A percentile compares a stretch with the other conserved stretches of the same genome.
phyloP scores from a whole-genome alignment of 2,113 vertebrate genomes.

The Heterochromis multidens region DNA sequence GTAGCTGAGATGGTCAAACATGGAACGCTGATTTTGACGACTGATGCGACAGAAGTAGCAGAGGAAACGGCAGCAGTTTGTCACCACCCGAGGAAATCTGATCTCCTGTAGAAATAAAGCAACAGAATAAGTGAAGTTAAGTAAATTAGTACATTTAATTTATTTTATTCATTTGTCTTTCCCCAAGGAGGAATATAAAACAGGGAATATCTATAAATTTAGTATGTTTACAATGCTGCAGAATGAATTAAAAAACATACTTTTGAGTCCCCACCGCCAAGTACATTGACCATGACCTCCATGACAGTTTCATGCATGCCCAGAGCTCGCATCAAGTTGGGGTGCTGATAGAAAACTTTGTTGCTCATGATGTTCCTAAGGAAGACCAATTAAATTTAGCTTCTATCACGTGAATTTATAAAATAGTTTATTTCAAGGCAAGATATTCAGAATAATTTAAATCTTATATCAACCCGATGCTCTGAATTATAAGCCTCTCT shows the following conservation, averaged over 20 bases:
- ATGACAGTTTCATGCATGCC: constrained; percentile 96
- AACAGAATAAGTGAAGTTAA: background rate
- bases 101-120: constrained; percentile 79
- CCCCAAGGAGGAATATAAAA: background rate
- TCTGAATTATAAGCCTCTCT: constrained; percentile 96
- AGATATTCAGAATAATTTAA: background rate
- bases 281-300: constrained; percentile 95
- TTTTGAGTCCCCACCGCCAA: constrained; percentile 92
- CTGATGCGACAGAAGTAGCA: constrained; percentile 96
- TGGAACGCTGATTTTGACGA: constrained; percentile 91
- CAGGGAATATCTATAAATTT: background rate
- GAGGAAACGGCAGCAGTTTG: constrained; percentile 93
- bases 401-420: background rate
- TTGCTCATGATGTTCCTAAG: constrained; percentile 94
- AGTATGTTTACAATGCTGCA: background rate
- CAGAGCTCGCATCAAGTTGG: constrained; percentile 90
- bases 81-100: constrained; percentile 91
- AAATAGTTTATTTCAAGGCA: background rate
- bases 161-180: background rate
- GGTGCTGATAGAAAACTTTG: constrained; percentile 93
- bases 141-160: background rate
- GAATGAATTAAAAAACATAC: constrained; percentile 52
- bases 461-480: constrained; percentile 82
- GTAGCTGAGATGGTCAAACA: constrained; percentile 94
- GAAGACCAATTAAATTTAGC: background rate